phyloP scores from a whole-genome alignment of 2,113 vertebrate species.

The Macquaria ambigua region DNA sequence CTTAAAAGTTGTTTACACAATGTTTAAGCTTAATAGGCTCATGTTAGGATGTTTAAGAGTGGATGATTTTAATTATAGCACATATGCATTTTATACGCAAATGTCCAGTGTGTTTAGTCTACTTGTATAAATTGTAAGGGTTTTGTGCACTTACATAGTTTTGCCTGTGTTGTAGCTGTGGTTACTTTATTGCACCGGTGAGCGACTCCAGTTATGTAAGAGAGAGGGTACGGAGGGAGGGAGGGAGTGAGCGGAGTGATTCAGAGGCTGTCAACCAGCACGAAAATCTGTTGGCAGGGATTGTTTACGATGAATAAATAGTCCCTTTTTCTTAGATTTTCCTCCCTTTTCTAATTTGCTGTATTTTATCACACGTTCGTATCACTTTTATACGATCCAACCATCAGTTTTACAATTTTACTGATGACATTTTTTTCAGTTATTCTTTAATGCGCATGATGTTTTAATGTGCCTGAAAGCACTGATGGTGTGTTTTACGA shows the following conservation, averaged over 20 bases:
- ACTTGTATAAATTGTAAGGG: neutral
- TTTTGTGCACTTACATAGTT: constrained; percentile 1
- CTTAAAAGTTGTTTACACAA: neutral
- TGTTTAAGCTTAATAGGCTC: neutral
- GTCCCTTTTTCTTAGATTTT: neutral
- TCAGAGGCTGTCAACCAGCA: constrained; percentile 64
- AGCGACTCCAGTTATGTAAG: constrained; percentile 82
- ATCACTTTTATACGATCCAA: neutral
- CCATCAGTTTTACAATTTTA: neutral
- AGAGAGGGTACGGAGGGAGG: constrained; percentile 52
- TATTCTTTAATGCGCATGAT: neutral
- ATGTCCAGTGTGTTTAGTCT: neutral
- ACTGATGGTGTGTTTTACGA: neutral
- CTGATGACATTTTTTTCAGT: neutral
- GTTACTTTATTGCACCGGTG: constrained; percentile 60
- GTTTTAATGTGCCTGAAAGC: neutral
- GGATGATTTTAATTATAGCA: neutral
- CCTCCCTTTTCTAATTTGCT: neutral
- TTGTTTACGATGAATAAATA: constrained; percentile 23
- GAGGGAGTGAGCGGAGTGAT: constrained; percentile 69
- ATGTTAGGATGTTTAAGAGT: neutral
- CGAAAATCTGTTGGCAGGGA: constrained; percentile 39
- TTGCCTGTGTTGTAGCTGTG: constrained; percentile 24
- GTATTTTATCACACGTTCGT: neutral
- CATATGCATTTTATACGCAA: fast-evolving